phyloP scores from a whole-genome alignment of 1,140 invertebrate species.

The Ectropis grisescens region DNA sequence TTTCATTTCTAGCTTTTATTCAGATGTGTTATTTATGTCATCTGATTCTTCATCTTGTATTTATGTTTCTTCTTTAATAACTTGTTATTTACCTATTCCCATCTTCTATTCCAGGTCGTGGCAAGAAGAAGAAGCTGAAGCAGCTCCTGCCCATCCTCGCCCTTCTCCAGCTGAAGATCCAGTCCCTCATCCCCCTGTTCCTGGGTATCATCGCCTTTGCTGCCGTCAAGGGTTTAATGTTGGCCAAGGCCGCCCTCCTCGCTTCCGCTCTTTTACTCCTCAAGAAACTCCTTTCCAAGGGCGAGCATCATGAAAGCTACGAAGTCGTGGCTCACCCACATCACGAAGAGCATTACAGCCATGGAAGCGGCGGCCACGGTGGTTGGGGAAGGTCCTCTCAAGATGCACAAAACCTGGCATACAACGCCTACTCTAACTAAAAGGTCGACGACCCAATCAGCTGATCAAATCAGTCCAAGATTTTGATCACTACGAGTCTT shows the following conservation, averaged over 20 bases:
- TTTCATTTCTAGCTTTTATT: too few relatives aligned
- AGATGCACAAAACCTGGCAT: conserved; percentile 53
- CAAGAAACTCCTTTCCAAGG: conserved; percentile 83
- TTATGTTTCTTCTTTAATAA: too few relatives aligned
- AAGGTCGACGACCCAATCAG: conserved; percentile 29
- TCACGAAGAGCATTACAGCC: conserved; percentile 71
- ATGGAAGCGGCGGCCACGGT: conserved; percentile 40
- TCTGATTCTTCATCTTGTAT: too few relatives aligned
- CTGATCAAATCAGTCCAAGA: conserved; percentile 10
- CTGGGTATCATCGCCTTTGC: conserved; percentile 84
- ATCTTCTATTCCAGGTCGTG: conserved; percentile 74
- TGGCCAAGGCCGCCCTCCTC: conserved; percentile 85
- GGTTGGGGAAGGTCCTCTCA: conserved; percentile 56
- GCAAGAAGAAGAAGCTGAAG: conserved; percentile 81
- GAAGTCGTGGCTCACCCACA: conserved; percentile 81
- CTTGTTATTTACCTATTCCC: too few relatives aligned
- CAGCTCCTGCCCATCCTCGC: conserved; percentile 80
- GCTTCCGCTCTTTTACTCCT: conserved; percentile 80
- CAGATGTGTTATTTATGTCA: too few relatives aligned
- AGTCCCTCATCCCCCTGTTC: conserved; percentile 80
- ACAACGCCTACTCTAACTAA: conserved; percentile 58
- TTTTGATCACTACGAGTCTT: too few relatives aligned
- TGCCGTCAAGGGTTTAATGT: conserved; percentile 85
- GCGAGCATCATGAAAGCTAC: conserved; percentile 77
- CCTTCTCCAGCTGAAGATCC: conserved; percentile 84